A percentile compares a stretch with the other conserved stretches of the same genome.
Evolutionary conservation across 2,113 vertebrate genomes (phyloP).

Genomic region (Sebastes schlegelii): DNA sequence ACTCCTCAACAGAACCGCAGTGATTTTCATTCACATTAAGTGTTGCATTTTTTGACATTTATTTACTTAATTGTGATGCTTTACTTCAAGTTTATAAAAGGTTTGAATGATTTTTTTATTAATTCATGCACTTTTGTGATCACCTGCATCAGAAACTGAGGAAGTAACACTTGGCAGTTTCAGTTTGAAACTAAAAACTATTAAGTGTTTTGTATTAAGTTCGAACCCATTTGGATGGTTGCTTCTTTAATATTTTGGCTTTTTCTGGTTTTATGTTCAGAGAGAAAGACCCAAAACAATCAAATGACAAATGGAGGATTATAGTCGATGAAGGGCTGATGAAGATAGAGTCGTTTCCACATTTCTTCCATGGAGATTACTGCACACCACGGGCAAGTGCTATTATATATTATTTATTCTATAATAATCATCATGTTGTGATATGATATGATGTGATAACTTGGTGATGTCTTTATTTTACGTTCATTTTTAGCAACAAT

Average conservation of each 20-base stretch:
- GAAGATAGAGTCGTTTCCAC: conserved; percentile 76
- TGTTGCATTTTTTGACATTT: background rate
- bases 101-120: too few relatives aligned
- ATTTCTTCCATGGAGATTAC: conserved; percentile 83
- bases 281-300: conserved; percentile 26
- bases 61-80: background rate
- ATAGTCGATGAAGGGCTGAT: conserved; percentile 70
- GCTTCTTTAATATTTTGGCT: background rate
- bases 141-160: background rate
- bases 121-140: background rate
- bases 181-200: background rate
- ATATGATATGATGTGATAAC: background rate
- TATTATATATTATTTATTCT: background rate
- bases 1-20: background rate
- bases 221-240: background rate
- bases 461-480: background rate
- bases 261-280: conserved; percentile 40
- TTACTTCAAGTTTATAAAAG: background rate
- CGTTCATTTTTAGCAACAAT: conserved; percentile 1
- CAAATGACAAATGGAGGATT: conserved; percentile 67
- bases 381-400: conserved; percentile 67
- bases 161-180: background rate
- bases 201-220: background rate
- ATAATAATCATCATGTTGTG: background rate
- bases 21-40: background rate